phyloP scores from a whole-genome alignment of 2,797 vertebrate genomes.

The Rachycentron canadum region DNA sequence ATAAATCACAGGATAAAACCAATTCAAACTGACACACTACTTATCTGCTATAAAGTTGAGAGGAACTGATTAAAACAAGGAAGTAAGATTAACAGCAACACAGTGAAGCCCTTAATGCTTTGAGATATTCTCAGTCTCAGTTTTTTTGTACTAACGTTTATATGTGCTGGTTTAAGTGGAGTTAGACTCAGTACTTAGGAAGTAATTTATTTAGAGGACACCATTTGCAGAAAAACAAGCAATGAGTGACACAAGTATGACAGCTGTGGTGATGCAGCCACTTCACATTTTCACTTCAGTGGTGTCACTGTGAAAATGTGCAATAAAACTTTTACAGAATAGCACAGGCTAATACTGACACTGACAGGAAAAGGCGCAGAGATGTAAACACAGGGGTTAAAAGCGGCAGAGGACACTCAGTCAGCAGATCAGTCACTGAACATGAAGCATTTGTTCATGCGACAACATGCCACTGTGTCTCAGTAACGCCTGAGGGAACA shows the following conservation, averaged over 20 bases:
- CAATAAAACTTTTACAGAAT: not conserved
- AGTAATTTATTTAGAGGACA: slow-evolving; percentile 24
- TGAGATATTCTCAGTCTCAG: not conserved
- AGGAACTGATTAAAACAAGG: not conserved
- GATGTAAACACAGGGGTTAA: slow-evolving; percentile 23
- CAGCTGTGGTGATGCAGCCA: slow-evolving; percentile 12
- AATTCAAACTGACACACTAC: slow-evolving; percentile 35
- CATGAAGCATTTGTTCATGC: slow-evolving; percentile 47
- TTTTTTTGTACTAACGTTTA: slow-evolving; percentile 8
- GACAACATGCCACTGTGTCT: slow-evolving; percentile 17
- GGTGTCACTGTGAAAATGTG: not conserved
- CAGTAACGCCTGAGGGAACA: slow-evolving; percentile 9
- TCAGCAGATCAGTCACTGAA: slow-evolving; percentile 43
- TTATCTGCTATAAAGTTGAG: not conserved
- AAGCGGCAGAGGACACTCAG: slow-evolving; percentile 43
- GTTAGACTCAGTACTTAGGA: not conserved
- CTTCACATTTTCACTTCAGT: slow-evolving; percentile 3
- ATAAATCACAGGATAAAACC: not conserved
- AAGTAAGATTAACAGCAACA: not conserved
- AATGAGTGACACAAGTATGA: no score
- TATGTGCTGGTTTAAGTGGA: slow-evolving; percentile 9
- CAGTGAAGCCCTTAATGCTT: not conserved
- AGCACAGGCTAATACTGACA: not conserved
- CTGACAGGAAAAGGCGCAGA: slow-evolving; percentile 23
- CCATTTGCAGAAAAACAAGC: slow-evolving; percentile 24